Base-by-base conservation (phyloP, 2,888 invertebrate species). In the Ochlodes sylvanus region DNA sequence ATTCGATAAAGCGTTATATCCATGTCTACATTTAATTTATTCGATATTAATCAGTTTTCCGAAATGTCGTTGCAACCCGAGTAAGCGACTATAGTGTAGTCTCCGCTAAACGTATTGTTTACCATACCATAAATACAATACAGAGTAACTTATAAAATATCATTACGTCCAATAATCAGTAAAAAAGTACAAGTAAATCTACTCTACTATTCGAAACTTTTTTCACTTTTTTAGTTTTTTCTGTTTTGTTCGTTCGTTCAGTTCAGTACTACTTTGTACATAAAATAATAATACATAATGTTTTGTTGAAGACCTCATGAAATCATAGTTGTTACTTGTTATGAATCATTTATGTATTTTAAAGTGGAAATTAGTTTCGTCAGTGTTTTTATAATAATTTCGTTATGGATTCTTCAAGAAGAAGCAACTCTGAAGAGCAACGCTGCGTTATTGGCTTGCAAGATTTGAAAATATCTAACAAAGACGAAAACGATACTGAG, bases 391-490 rank as follows among this genome's bases (percentile, higher is more conserved):
- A 67, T 9, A 54, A 19, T 69, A 69, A 70, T 69, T 57, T 69
- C 68, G 54, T 66, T 69, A 92, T 93, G 93, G 92, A 93, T 85
- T 79, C 89, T 70, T 83, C 90, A 74, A 82, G 92, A 80, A 87
- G 91, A 81, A 89, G 79, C 76, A 90, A 87, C 73, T 76, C 87
- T 61, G 92, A 91, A 62, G 92, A 93, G 74, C 89, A 90, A 82
- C 87, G 91, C 62, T 92, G 93, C 79, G 88, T 93, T 76, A 79
- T 92, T 70, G 92, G 93, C 71, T 85, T 93, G 71, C 92, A 94
- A 87, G 92, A 92, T 90, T 91, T 93, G 82, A 93, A 93, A 88
- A 80, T 93, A 79, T 83, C 89, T 78, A 92, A 90, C 87, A 92
- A 92, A 88, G 89, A 88, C 79, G 91, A 92, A 78, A 89, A 90